Evolutionary conservation across 2,113 vertebrate genomes (phyloP).

Genomic region (Heterotis niloticus): DNA sequence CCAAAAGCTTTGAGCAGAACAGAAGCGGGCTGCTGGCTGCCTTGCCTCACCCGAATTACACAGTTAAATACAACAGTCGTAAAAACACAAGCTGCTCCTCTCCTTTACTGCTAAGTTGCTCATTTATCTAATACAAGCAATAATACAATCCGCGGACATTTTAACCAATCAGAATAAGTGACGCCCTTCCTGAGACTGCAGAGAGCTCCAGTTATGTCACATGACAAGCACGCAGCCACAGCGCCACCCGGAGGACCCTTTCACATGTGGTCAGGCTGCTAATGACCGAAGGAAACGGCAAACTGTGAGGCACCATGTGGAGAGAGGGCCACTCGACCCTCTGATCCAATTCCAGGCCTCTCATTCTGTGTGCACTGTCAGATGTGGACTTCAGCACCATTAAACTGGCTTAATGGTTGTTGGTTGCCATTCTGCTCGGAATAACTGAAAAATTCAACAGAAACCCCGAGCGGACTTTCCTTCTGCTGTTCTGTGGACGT

Average conservation of each 20-base stretch:
- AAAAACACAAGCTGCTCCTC: background rate
- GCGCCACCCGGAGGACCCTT: background rate
- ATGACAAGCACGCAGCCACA: background rate
- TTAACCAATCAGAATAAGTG: background rate
- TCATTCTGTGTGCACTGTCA: conserved; percentile 36
- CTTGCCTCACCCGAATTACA: background rate
- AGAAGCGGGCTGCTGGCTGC: background rate
- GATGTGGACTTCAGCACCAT: conserved; percentile 45
- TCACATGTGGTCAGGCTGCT: background rate
- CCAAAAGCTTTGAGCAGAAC: background rate
- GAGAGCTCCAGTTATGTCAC: background rate
- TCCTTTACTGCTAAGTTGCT: background rate
- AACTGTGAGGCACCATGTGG: conserved; percentile 12
- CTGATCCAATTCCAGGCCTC: conserved; percentile 36
- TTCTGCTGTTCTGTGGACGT: conserved; percentile 21
- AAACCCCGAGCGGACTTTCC: conserved; percentile 44
- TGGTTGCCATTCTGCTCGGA: conserved; percentile 53
- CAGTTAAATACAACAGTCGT: background rate
- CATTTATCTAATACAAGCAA: too few relatives aligned
- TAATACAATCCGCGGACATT: background rate
- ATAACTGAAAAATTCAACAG: conserved; percentile 51
- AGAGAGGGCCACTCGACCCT: conserved; percentile 29
- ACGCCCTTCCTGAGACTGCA: background rate
- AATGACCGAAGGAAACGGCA: conserved; percentile 1
- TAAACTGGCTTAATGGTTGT: conserved; percentile 43